phyloP scores from a whole-genome alignment of 2,797 vertebrate genomes.

The Myioborus miniatus region DNA sequence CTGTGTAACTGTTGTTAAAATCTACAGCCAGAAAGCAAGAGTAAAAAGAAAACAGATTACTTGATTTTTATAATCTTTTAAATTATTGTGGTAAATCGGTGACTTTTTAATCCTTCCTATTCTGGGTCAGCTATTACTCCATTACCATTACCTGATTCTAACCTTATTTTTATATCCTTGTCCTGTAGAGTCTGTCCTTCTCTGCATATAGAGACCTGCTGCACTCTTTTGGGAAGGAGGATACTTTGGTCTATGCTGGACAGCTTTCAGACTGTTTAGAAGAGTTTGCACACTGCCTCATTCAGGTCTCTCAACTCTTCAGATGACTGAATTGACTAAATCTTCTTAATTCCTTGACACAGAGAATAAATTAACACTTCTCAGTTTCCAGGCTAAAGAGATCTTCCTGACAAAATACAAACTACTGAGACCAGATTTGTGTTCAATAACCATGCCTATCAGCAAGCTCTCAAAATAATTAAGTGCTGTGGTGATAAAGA shows the following conservation, averaged over 20 bases:
- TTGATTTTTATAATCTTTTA: neutral
- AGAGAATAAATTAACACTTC: neutral
- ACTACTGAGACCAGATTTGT: neutral
- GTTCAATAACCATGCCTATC: conserved; percentile 6
- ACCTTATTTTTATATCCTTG: neutral
- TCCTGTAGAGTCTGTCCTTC: neutral
- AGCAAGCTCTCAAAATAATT: conserved; percentile 19
- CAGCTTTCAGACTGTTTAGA: neutral
- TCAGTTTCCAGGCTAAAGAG: neutral
- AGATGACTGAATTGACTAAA: neutral
- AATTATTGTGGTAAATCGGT: neutral
- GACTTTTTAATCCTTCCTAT: neutral
- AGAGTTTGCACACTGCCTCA: neutral
- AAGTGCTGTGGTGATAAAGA: conserved; percentile 11
- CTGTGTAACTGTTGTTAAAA: neutral
- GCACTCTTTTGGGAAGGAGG: neutral
- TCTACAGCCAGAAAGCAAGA: neutral
- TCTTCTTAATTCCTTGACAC: neutral
- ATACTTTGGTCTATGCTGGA: neutral
- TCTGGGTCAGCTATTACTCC: neutral
- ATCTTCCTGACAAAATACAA: neutral
- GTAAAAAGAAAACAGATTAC: neutral
- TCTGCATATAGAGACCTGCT: neutral
- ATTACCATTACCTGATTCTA: neutral
- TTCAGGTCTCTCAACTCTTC: neutral